Evolutionary conservation across 2,888 invertebrate species (phyloP).

Genomic region (Falcaria lacertinaria): DNA sequence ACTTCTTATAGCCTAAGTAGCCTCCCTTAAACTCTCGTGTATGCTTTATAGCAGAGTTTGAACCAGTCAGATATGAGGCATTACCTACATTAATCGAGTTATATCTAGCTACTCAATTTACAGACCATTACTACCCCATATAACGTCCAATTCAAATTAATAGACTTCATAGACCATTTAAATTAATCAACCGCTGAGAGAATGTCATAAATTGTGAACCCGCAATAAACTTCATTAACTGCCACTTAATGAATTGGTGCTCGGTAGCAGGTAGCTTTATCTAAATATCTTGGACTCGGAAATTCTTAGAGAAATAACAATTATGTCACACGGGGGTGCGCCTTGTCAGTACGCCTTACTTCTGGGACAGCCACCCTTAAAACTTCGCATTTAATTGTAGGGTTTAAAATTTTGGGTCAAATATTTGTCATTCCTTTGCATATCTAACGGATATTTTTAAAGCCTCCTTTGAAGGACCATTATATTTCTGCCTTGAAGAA

Average conservation of each 20-base stretch:
- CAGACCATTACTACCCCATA: constrained; percentile 32
- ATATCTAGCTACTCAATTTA: constrained; percentile 27
- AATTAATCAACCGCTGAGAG: constrained; percentile 57
- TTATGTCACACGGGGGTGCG: constrained; percentile 38
- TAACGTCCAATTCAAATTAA: constrained; percentile 30
- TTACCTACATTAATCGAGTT: too few relatives aligned
- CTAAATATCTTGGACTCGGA: constrained; percentile 42
- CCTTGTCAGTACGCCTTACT: constrained; percentile 27
- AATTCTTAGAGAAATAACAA: constrained; percentile 58
- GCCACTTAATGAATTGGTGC: constrained; percentile 70
- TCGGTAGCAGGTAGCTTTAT: constrained; percentile 67
- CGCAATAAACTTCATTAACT: constrained; percentile 68
- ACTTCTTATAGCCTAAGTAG: too few relatives aligned
- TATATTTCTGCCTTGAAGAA: too few relatives aligned
- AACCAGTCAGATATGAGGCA: too few relatives aligned
- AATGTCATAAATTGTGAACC: constrained; percentile 55
- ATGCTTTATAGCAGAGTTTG: too few relatives aligned
- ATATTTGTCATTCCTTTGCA: constrained; percentile 26
- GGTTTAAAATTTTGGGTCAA: constrained; percentile 35
- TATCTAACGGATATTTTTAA: constrained; percentile 9
- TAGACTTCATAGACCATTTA: constrained; percentile 47
- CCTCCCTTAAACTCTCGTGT: too few relatives aligned
- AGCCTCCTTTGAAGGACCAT: too few relatives aligned
- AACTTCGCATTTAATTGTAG: constrained; percentile 55
- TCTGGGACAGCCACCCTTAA: constrained; percentile 36